These are phyloP conservation scores for Molorchus minor DNA, from an alignment of 2,888 invertebrate genomes.

Conservation along the genomic window DNA sequence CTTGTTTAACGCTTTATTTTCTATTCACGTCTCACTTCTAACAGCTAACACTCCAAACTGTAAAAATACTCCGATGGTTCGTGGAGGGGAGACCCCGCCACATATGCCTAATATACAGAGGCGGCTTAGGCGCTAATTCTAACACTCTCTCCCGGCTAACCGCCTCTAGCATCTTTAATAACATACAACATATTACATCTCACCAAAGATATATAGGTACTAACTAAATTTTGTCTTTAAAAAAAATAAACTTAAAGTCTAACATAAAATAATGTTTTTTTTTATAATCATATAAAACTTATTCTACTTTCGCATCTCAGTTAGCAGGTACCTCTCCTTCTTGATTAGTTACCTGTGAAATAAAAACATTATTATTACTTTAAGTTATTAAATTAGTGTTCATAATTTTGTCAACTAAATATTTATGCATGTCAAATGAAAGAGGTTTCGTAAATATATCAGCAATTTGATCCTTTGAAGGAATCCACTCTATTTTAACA, in stretches of 20 bases:
- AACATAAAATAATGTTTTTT: no score
- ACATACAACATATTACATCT: background rate
- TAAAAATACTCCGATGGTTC: no score
- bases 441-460: conserved; percentile 3
- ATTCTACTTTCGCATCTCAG: background rate
- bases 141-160: conserved; percentile 20
- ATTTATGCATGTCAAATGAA: conserved; percentile 1
- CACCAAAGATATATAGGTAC: background rate
- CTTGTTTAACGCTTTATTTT: no score
- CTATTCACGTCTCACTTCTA: no score
- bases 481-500: conserved; percentile 7
- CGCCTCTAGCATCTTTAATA: conserved; percentile 2
- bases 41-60: no score
- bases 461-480: conserved; percentile 9
- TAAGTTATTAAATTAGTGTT: conserved; percentile 1
- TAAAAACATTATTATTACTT: background rate
- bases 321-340: background rate
- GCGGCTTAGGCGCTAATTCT: no score
- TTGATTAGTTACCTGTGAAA: conserved; percentile 1
- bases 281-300: no score
- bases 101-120: no score
- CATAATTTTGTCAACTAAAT: conserved; percentile 1
- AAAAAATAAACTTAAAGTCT: background rate
- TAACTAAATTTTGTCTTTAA: background rate
- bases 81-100: no score